Percentiles rank a stretch among this genome's conserved stretches.
phyloP scores from a whole-genome alignment of 2,888 invertebrate genomes.

The Antheraea assamensis region DNA sequence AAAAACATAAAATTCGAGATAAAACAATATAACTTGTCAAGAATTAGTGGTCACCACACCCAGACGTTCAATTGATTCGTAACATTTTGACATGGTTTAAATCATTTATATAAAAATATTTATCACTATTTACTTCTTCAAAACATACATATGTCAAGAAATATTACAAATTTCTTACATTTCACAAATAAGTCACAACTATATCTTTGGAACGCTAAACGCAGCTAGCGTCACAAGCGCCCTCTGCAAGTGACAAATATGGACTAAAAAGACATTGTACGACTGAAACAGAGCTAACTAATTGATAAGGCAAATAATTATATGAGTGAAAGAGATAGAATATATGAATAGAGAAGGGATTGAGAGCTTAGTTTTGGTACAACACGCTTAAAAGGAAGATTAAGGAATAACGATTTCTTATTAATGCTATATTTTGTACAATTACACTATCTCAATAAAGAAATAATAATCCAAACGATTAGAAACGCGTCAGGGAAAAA shows the following conservation, averaged over 20 bases:
- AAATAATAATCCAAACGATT: slow-evolving; percentile 23
- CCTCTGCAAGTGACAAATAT: slow-evolving; percentile 61
- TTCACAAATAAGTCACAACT: slow-evolving; percentile 33
- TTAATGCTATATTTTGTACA: slow-evolving; percentile 36
- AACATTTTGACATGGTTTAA: slow-evolving; percentile 27
- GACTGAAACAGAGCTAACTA: slow-evolving; percentile 43
- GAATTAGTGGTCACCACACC: slow-evolving; percentile 70
- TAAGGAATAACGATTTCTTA: slow-evolving; percentile 59
- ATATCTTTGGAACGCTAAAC: slow-evolving; percentile 30
- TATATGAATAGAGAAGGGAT: slow-evolving; percentile 46
- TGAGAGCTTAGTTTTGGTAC: slow-evolving; percentile 18
- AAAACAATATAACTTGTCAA: slow-evolving; percentile 51
- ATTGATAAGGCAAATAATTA: slow-evolving; percentile 16
- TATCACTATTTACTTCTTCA: slow-evolving; percentile 5
- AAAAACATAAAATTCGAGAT: slow-evolving; percentile 54
- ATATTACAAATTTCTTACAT: slow-evolving; percentile 44
- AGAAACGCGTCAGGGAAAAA: neutral
- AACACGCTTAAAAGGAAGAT: slow-evolving; percentile 25
- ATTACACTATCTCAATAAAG: slow-evolving; percentile 6
- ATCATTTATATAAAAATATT: neutral
- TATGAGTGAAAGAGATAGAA: slow-evolving; percentile 48
- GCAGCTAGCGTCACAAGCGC: slow-evolving; percentile 49
- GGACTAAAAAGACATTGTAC: slow-evolving; percentile 57
- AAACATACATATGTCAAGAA: slow-evolving; percentile 14
- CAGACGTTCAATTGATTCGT: slow-evolving; percentile 54